These are phyloP conservation scores for Capreolus pygargus DNA, from an alignment of 2,113 vertebrate genomes.

Conservation along the genomic window DNA sequence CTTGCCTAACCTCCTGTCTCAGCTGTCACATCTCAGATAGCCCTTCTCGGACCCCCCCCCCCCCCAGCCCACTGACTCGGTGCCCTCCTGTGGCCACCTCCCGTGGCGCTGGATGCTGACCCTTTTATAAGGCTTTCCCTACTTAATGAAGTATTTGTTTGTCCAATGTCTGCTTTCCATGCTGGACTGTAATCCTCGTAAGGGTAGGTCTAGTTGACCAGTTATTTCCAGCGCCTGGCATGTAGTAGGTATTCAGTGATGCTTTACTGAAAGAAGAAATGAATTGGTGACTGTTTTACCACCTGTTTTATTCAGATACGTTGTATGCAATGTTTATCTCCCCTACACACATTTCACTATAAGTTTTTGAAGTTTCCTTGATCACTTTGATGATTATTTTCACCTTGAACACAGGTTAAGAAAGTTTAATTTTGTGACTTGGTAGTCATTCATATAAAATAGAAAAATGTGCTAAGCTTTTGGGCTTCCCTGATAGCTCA, in stretches of 20 bases:
- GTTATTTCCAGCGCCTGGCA: background rate
- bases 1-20: background rate
- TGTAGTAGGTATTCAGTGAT: background rate
- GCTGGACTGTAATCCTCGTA: background rate
- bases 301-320: background rate
- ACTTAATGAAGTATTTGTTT: background rate
- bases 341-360: background rate
- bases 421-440: background rate
- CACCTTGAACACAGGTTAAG: background rate
- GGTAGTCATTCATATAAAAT: background rate
- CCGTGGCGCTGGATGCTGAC: background rate
- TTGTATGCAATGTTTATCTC: background rate
- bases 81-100: background rate
- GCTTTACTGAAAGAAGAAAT: background rate
- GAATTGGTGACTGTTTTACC: background rate
- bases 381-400: background rate
- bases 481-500: background rate
- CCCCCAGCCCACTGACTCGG: background rate
- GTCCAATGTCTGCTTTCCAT: background rate
- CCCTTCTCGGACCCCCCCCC: background rate
- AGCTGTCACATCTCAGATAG: background rate
- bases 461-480: background rate
- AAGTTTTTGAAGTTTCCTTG: background rate
- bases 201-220: background rate
- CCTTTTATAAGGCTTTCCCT: background rate